phyloP scores from a whole-genome alignment of 30 jellyfish, hydroid and myxozoan genomes.

The Morbakka virulenta region DNA sequence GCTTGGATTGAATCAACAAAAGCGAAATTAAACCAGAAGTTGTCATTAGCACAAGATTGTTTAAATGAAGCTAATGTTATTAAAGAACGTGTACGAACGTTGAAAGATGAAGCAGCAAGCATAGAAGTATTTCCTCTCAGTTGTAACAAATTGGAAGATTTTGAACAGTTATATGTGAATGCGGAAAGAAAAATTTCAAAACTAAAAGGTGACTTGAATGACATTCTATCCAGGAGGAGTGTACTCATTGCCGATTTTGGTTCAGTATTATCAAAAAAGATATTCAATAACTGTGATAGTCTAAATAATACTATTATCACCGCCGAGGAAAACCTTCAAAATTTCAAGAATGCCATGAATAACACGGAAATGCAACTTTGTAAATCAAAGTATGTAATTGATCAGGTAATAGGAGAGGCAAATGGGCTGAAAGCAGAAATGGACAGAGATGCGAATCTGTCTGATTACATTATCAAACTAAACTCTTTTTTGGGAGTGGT shows the following conservation, averaged over 20 bases:
- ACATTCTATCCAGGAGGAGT: background rate
- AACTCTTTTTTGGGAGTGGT: background rate
- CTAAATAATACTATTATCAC: background rate
- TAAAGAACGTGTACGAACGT: background rate
- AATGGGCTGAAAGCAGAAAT: background rate
- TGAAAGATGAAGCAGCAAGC: background rate
- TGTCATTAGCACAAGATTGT: background rate
- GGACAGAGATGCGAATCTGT: background rate
- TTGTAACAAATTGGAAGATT: background rate
- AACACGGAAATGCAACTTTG: background rate
- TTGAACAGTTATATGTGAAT: background rate
- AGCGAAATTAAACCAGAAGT: background rate
- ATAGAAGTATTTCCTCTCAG: background rate
- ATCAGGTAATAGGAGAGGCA: background rate
- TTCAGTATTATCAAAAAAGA: background rate
- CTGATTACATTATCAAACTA: background rate
- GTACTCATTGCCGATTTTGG: background rate
- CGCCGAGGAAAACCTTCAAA: background rate
- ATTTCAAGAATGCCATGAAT: background rate
- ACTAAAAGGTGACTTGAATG: background rate
- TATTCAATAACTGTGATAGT: background rate
- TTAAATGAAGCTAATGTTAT: background rate
- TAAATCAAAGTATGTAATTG: background rate
- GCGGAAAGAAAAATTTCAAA: too few relatives aligned
- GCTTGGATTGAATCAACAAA: background rate